phyloP scores from a whole-genome alignment of 2,797 vertebrate species.

The Percopsis omiscomaycus region DNA sequence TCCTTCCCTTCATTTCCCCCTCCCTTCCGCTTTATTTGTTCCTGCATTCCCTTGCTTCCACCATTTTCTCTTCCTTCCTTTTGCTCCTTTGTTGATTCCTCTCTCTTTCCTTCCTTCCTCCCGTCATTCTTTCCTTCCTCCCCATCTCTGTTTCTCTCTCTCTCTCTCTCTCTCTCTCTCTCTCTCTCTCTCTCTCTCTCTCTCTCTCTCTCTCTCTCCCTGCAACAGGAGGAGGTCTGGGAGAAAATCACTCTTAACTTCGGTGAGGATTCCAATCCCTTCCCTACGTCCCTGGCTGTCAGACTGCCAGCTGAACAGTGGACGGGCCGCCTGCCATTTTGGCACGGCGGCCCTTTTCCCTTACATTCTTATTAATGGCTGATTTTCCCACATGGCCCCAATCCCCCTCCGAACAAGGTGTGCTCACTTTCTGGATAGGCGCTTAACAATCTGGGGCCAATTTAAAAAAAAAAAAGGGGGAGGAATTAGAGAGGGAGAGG shows the following conservation, averaged over 20 bases:
- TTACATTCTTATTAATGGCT: slow-evolving; percentile 58
- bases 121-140: too few species aligned
- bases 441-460: slow-evolving; percentile 37
- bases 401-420: slow-evolving; percentile 58
- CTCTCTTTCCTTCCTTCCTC: too few species aligned
- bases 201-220: slow-evolving; percentile 29
- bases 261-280: slow-evolving; percentile 43
- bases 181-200: too few species aligned
- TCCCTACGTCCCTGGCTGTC: slow-evolving; percentile 48
- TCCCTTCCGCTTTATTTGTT: too few species aligned
- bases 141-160: background rate
- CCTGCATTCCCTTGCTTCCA: too few species aligned
- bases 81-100: too few species aligned
- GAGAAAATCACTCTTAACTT: slow-evolving; percentile 52
- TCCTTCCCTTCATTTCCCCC: too few species aligned
- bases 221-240: slow-evolving; percentile 48
- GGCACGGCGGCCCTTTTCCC: slow-evolving; percentile 55
- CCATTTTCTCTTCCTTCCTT: too few species aligned
- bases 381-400: slow-evolving; percentile 45
- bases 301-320: slow-evolving; percentile 49
- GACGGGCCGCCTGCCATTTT: slow-evolving; percentile 61
- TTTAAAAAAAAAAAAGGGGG: slow-evolving; percentile 34
- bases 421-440: slow-evolving; percentile 35
- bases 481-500: background rate
- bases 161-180: background rate